These are phyloP conservation scores for Coenonympha arcania DNA, from an alignment of 2,888 invertebrate species.

Conservation along the genomic window DNA sequence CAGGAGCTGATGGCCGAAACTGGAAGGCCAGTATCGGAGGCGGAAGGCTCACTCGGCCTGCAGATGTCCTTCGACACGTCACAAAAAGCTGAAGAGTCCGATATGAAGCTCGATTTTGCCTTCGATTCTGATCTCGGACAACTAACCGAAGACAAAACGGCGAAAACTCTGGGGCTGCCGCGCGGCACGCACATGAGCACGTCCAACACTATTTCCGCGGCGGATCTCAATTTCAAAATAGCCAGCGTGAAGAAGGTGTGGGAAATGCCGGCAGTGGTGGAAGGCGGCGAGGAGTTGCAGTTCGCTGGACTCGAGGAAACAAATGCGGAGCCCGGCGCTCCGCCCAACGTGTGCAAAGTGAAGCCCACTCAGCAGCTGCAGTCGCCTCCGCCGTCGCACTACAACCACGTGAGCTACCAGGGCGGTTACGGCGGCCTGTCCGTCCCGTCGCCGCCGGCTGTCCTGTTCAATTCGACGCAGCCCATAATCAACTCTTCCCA, in stretches of 20 bases:
- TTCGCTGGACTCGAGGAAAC: slow-evolving; percentile 63
- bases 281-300: slow-evolving; percentile 70
- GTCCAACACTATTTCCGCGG: slow-evolving; percentile 85
- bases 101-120: slow-evolving; percentile 92
- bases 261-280: slow-evolving; percentile 84
- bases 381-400: slow-evolving; percentile 78
- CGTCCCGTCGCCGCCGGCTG: slow-evolving; percentile 89
- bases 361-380: slow-evolving; percentile 88
- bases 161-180: slow-evolving; percentile 68
- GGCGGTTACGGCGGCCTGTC: slow-evolving; percentile 84
- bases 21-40: slow-evolving; percentile 49
- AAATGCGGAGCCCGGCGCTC: slow-evolving; percentile 68
- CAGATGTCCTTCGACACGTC: slow-evolving; percentile 78
- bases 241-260: slow-evolving; percentile 94
- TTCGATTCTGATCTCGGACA: slow-evolving; percentile 88
- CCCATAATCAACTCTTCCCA: slow-evolving; percentile 70
- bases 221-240: slow-evolving; percentile 94
- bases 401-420: slow-evolving; percentile 82
- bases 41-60: slow-evolving; percentile 71
- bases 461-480: slow-evolving; percentile 85
- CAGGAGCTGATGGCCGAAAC: slow-evolving; percentile 64
- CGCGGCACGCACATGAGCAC: slow-evolving; percentile 77
- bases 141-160: slow-evolving; percentile 80
- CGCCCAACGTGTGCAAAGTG: slow-evolving; percentile 85
- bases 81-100: slow-evolving; percentile 82